Evolutionary conservation across 2,113 vertebrate genomes (phyloP), one percentile per base, ranked within the genome.

Genomic region (Narcine bancroftii): DNA sequence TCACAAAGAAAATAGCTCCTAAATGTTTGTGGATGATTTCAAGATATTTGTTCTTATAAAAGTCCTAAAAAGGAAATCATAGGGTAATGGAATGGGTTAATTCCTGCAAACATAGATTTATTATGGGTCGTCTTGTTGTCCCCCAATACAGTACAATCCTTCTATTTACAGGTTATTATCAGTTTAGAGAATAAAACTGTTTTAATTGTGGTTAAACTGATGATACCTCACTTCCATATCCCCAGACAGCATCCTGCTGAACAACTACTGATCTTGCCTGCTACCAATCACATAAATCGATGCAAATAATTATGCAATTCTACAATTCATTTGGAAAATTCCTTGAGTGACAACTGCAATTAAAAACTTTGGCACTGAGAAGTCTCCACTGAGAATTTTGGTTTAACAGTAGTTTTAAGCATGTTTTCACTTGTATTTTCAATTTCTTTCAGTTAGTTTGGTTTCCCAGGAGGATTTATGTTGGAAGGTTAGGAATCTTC

Each of bases 371-470:
- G 42, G 83, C 36, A 89, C 87, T 66, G 42, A 69, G 56, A 65
- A 21, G 26, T 63, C 33, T 29, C 72, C 87, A 29, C 17, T 26
- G 56, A 93, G 92, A 92, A 53, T 91, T 79, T 15, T 36, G 66
- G 72, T 91, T 79, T 92, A 72, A 45, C 33, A 76, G 92, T 77
- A 81, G 39, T 66, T 92, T 91, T 33, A 92, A 45, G 92, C 76
- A 65, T 42, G 11, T 66, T 79, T 60, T 92, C 73, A 91, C 76
- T 76, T 92, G 69, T 45, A 83, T 91, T 92, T 36, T 60, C 76
- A 72, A 71, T 92, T 92, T 53, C 92, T 92, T 75, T 83, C 63
- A 71, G 33, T 93, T 93, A 92, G 89, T 92, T 77, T 69, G 76
- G 76, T 63, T 71, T 69, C 92, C 92, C 76, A 26, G 60, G 45